A percentile compares a stretch with the other conserved stretches of the same genome.
Conservation (phyloP, 2,797 vertebrate genomes). For the Poeciliopsis paucimaculata region DNA sequence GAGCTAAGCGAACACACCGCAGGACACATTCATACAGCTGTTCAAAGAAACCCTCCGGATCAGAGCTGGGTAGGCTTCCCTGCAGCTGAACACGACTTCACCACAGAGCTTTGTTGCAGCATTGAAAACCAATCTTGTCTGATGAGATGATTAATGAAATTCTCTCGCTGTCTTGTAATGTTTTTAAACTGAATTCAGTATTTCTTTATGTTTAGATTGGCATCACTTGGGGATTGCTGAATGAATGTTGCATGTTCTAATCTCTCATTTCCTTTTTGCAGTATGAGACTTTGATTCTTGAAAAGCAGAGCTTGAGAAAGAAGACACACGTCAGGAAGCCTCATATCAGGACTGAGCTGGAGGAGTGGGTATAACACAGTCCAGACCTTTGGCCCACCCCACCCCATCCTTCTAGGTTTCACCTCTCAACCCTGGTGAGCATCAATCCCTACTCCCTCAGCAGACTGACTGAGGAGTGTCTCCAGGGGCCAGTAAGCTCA, state of each 20-base stretch:
- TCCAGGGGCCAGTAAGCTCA: constrained; percentile 11
- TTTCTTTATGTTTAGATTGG: constrained; percentile 1
- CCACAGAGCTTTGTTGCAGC: background rate
- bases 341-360: constrained; percentile 23
- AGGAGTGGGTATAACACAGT: constrained; percentile 41
- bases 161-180: background rate
- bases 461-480: constrained; percentile 35
- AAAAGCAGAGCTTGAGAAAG: constrained; percentile 17
- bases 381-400: constrained; percentile 40
- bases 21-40: constrained; percentile 46
- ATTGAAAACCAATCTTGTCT: constrained; percentile 18
- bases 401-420: constrained; percentile 21
- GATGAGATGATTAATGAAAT: background rate
- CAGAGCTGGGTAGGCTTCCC: constrained; percentile 53
- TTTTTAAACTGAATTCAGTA: background rate
- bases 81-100: constrained; percentile 53
- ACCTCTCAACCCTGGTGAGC: constrained; percentile 29
- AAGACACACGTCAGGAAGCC: constrained; percentile 2
- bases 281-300: constrained; percentile 26
- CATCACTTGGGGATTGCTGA: background rate
- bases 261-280: constrained; percentile 23
- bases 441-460: constrained; percentile 17
- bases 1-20: background rate
- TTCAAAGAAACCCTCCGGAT: constrained; percentile 25
- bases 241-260: constrained; percentile 14